Evolutionary conservation across 2,888 invertebrate genomes (phyloP).

Genomic region (Aquatica leii): DNA sequence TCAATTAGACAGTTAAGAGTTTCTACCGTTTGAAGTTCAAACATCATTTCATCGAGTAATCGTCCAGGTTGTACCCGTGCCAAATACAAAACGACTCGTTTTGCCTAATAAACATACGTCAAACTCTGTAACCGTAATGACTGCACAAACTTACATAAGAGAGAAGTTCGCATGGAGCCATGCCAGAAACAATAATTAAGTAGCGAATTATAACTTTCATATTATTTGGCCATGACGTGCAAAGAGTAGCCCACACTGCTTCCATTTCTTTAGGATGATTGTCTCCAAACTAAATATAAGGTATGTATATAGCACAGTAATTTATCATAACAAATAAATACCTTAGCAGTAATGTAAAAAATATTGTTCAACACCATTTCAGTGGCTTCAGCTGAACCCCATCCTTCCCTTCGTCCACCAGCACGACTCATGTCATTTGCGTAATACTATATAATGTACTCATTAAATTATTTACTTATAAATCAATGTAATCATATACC

Average conservation of each 20-base stretch:
- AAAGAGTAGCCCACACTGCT: slow-evolving; percentile 94
- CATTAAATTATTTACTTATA: no score
- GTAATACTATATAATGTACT: slow-evolving; percentile 58
- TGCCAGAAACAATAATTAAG: slow-evolving; percentile 93
- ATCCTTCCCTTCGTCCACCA: slow-evolving; percentile 85
- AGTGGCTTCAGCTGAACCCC: slow-evolving; percentile 99
- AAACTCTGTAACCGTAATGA: not conserved
- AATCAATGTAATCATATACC: no score
- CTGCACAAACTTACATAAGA: slow-evolving; percentile 74
- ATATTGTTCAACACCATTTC: slow-evolving; percentile 99
- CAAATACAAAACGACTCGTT: slow-evolving; percentile 92
- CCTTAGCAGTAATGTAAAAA: slow-evolving; percentile 97
- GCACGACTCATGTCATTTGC: slow-evolving; percentile 69
- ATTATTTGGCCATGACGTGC: slow-evolving; percentile 97
- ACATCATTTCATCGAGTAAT: slow-evolving; percentile 96
- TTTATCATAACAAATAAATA: slow-evolving; percentile 55
- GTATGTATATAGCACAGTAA: not conserved
- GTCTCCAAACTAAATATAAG: slow-evolving; percentile 82
- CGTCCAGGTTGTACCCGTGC: slow-evolving; percentile 92
- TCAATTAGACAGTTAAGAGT: slow-evolving; percentile 95
- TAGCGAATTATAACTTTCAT: slow-evolving; percentile 96
- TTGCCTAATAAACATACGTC: slow-evolving; percentile 72
- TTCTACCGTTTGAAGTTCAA: slow-evolving; percentile 96
- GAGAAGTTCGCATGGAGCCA: slow-evolving; percentile 94
- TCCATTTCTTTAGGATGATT: slow-evolving; percentile 96